phyloP scores from a whole-genome alignment of 1,140 invertebrate species.

The Phortica variegata region DNA sequence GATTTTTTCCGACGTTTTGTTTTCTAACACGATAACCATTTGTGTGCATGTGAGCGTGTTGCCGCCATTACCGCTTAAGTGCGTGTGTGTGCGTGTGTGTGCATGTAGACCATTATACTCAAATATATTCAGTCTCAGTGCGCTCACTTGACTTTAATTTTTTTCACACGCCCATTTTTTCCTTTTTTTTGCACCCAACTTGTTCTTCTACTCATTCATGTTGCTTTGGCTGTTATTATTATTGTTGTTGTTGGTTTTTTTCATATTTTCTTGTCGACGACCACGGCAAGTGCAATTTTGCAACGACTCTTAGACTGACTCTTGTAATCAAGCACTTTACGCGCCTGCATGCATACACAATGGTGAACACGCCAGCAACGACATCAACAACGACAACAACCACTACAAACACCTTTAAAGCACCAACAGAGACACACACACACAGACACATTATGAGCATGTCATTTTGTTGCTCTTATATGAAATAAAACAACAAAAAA shows the following conservation, averaged over 20 bases:
- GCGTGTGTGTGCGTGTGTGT: constrained; percentile 5
- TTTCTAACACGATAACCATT: too few relatives aligned
- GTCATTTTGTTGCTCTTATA: too few relatives aligned
- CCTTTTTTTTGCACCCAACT: too few relatives aligned
- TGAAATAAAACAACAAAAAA: too few relatives aligned
- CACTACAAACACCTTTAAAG: constrained; percentile 23
- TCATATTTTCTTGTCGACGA: too few relatives aligned
- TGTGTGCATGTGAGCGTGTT: constrained; percentile 12
- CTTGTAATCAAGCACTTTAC: background rate
- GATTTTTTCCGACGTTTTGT: too few relatives aligned
- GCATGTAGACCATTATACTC: constrained; percentile 14
- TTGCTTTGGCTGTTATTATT: too few relatives aligned
- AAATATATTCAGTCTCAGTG: constrained; percentile 54
- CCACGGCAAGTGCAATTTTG: constrained; percentile 43
- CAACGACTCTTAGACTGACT: constrained; percentile 43
- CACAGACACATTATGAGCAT: constrained; percentile 53
- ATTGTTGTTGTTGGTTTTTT: too few relatives aligned
- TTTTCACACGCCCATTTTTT: constrained; percentile 49
- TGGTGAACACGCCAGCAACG: constrained; percentile 7
- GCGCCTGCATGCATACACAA: constrained; percentile 5
- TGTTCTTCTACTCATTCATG: too few relatives aligned
- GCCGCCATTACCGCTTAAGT: constrained; percentile 22
- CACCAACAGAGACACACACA: constrained; percentile 32
- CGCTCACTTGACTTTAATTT: constrained; percentile 54
- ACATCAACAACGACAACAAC: constrained; percentile 25